Evolutionary conservation across 2,888 invertebrate species (phyloP).

Genomic region (Rhamnusium bicolor): DNA sequence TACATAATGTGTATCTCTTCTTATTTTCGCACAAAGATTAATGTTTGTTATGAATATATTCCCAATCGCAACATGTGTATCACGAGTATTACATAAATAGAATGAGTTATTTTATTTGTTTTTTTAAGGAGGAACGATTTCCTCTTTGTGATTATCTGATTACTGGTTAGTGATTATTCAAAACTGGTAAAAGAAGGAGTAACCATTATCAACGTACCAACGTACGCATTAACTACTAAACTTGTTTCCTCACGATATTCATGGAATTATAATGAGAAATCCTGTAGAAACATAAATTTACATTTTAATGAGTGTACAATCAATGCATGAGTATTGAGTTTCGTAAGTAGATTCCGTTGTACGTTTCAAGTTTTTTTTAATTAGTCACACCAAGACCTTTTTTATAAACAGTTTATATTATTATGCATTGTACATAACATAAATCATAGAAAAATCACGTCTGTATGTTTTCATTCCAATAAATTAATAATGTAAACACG

Average conservation of each 20-base stretch:
- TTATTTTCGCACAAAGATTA: too few species aligned
- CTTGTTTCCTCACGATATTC: not conserved
- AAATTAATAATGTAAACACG: not conserved
- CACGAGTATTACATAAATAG: too few species aligned
- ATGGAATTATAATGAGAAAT: not conserved
- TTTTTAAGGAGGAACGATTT: too few species aligned
- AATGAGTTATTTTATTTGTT: too few species aligned
- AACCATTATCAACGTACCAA: too few species aligned
- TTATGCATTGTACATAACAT: not conserved
- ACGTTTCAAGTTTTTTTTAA: not conserved
- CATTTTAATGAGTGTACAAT: not conserved
- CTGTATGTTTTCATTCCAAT: not conserved
- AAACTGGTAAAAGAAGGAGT: too few species aligned
- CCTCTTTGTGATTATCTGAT: too few species aligned
- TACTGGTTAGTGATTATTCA: too few species aligned
- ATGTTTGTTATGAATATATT: too few species aligned
- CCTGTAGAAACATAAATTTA: not conserved
- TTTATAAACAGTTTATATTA: not conserved
- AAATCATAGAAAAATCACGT: not conserved
- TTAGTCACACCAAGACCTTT: not conserved
- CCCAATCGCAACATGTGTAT: too few species aligned
- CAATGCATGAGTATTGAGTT: not conserved
- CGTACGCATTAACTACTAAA: too few species aligned
- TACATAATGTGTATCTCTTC: too few species aligned
- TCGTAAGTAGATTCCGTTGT: not conserved